Evolutionary conservation across 2,888 invertebrate species (phyloP).

Genomic region (Trisateles emortualis): DNA sequence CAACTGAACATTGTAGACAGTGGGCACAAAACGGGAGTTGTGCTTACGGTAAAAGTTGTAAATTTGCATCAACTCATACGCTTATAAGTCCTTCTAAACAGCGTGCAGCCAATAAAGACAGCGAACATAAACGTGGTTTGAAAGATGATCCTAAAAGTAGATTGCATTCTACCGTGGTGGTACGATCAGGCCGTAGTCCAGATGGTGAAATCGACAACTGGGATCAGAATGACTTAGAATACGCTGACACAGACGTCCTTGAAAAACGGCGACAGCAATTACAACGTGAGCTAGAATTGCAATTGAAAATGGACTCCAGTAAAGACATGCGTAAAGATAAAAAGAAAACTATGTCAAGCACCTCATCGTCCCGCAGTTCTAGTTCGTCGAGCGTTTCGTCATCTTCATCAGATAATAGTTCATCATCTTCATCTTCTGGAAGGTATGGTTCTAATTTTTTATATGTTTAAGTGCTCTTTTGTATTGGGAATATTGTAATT

Average conservation of each 20-base stretch:
- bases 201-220: slow-evolving; percentile 91
- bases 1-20: slow-evolving; percentile 91
- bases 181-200: slow-evolving; percentile 86
- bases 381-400: slow-evolving; percentile 89
- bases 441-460: slow-evolving; percentile 56
- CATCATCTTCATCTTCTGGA: slow-evolving; percentile 88
- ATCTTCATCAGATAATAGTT: slow-evolving; percentile 89
- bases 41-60: slow-evolving; percentile 92
- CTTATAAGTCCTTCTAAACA: slow-evolving; percentile 92
- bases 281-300: slow-evolving; percentile 92
- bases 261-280: slow-evolving; percentile 92
- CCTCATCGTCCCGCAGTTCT: slow-evolving; percentile 89
- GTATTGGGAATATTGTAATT: neutral
- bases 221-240: slow-evolving; percentile 93
- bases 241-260: slow-evolving; percentile 92
- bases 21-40: slow-evolving; percentile 93
- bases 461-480: neutral
- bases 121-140: slow-evolving; percentile 79
- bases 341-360: slow-evolving; percentile 89
- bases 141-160: slow-evolving; percentile 89
- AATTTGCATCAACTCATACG: slow-evolving; percentile 91
- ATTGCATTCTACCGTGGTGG: slow-evolving; percentile 88
- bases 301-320: slow-evolving; percentile 90
- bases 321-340: slow-evolving; percentile 90
- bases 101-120: slow-evolving; percentile 89